Conservation (phyloP, 1,140 invertebrate species). For the Drosophila santomea region DNA sequence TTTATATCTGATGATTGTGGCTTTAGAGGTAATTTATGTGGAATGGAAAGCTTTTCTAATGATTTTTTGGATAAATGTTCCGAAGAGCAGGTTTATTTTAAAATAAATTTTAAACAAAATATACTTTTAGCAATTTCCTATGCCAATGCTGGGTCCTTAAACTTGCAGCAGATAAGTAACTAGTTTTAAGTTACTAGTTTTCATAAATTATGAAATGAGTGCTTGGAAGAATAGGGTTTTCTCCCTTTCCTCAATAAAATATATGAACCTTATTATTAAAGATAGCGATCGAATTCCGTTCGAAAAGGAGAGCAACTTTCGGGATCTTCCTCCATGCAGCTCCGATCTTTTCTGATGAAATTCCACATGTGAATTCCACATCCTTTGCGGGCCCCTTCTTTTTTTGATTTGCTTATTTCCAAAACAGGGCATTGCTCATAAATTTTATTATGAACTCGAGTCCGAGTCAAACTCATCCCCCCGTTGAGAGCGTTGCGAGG, state of each 20-base stretch:
- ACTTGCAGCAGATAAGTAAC: too few species aligned
- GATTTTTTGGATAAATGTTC: neutral
- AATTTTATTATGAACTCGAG: conserved; percentile 76
- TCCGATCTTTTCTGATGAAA: conserved; percentile 29
- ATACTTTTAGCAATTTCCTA: too few species aligned
- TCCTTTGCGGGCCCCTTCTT: conserved; percentile 13
- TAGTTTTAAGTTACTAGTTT: too few species aligned
- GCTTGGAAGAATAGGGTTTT: too few species aligned
- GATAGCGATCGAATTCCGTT: conserved; percentile 31
- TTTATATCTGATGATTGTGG: conserved; percentile 31
- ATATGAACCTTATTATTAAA: neutral
- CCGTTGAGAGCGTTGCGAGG: conserved; percentile 72
- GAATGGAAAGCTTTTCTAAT: conserved; percentile 5
- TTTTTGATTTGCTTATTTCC: conserved; percentile 47
- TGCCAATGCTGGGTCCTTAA: too few species aligned
- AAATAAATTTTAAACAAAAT: neutral
- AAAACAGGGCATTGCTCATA: conserved; percentile 72
- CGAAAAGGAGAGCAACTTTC: conserved; percentile 38
- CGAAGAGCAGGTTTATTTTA: neutral
- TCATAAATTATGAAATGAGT: neutral
- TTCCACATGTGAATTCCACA: conserved; percentile 40
- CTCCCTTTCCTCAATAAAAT: conserved; percentile 4
- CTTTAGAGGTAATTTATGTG: conserved; percentile 19
- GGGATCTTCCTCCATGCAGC: conserved; percentile 26
- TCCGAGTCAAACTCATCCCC: conserved; percentile 41